Evolutionary conservation across 2,797 vertebrate genomes (phyloP).

Genomic region (Staurois parvus): DNA sequence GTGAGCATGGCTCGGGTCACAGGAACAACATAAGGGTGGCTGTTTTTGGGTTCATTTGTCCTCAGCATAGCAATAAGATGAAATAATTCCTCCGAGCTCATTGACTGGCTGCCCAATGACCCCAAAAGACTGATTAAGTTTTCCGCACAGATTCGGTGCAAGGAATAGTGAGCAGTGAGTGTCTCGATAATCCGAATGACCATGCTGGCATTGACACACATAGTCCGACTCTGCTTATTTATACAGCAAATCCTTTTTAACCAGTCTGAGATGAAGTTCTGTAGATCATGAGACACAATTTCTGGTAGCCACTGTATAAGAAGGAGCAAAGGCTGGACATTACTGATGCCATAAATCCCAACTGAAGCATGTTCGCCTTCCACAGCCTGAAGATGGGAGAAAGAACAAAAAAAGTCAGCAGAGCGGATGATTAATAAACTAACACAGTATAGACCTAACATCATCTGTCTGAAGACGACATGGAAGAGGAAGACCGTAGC

Average conservation of each 20-base stretch:
- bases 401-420: not conserved
- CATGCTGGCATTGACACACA: constrained; percentile 93
- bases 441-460: too few relatives aligned
- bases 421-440: not conserved
- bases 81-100: constrained; percentile 87
- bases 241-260: constrained; percentile 92
- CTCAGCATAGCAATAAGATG: constrained; percentile 85
- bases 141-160: constrained; percentile 87
- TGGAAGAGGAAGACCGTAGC: not conserved
- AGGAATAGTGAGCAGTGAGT: constrained; percentile 75
- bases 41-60: constrained; percentile 75
- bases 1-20: constrained; percentile 85
- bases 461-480: not conserved
- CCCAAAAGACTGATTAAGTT: constrained; percentile 89
- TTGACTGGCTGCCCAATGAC: constrained; percentile 91
- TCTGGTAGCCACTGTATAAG: constrained; percentile 96
- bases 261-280: constrained; percentile 92
- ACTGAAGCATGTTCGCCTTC: constrained; percentile 96
- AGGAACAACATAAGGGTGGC: constrained; percentile 84
- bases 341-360: constrained; percentile 94
- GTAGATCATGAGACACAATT: constrained; percentile 88
- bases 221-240: constrained; percentile 91
- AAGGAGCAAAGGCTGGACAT: constrained; percentile 92
- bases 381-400: constrained; percentile 82
- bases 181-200: constrained; percentile 83